These are phyloP conservation scores for Mormyrops attenuatus DNA, from an alignment of 2,797 vertebrate genomes.

Conservation along the genomic window DNA sequence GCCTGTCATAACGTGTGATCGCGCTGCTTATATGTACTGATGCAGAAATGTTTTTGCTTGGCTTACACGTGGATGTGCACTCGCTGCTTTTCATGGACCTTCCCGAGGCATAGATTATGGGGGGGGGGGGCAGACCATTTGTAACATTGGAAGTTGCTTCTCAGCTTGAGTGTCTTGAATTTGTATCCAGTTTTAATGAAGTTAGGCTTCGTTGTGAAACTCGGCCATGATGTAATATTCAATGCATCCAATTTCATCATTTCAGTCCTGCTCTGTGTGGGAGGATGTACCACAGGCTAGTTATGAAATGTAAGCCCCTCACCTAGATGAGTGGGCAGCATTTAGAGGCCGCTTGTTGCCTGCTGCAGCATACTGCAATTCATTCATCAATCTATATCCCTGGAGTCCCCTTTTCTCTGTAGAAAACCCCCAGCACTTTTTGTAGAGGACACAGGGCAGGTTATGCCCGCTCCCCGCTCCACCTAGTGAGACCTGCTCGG, in stretches of 20 bases:
- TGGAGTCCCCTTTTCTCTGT: background rate
- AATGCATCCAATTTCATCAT: background rate
- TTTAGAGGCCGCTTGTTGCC: background rate
- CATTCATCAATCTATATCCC: constrained; percentile 3
- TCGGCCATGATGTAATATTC: constrained; percentile 5
- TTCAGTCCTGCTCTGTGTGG: background rate
- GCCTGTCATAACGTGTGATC: background rate
- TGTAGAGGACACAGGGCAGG: background rate
- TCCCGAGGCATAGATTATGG: background rate
- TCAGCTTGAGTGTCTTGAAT: background rate
- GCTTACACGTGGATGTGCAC: background rate
- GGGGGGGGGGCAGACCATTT: background rate
- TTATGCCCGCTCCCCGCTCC: background rate
- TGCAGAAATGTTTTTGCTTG: background rate
- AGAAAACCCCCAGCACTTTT: background rate
- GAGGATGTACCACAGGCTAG: background rate
- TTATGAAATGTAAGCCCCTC: constrained; percentile 9
- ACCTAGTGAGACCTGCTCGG: background rate
- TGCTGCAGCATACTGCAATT: background rate
- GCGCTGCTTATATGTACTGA: background rate
- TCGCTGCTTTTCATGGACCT: background rate
- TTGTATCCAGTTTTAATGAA: background rate
- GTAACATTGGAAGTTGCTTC: background rate
- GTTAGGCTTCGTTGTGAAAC: background rate
- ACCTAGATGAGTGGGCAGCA: constrained; percentile 5